Percentiles rank a stretch among this genome's conserved stretches.
Conservation (phyloP, 2,113 vertebrate species). For the Hystrix brachyura region DNA sequence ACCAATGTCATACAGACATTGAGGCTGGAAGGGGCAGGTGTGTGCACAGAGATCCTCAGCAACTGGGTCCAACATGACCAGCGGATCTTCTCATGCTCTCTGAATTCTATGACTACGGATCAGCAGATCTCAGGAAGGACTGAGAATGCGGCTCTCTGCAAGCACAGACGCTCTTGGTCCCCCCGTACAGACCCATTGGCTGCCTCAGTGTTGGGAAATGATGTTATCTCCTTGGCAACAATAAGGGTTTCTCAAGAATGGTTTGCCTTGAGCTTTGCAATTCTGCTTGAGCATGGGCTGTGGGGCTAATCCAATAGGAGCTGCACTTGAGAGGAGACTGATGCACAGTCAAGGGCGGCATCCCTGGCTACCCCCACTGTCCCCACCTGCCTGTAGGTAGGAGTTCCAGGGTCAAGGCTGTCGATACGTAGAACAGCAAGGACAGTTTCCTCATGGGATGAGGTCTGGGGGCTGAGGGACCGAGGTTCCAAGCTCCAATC, state of each 20-base stretch:
- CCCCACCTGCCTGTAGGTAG: neutral
- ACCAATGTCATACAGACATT: neutral
- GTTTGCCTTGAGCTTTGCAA: neutral
- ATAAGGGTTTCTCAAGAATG: neutral
- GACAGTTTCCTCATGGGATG: neutral
- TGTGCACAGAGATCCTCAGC: neutral
- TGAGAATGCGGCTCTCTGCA: neutral
- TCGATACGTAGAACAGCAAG: neutral
- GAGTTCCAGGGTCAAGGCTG: neutral
- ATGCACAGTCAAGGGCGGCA: neutral
- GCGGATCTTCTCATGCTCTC: neutral
- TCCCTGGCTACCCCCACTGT: neutral
- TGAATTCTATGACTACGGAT: neutral
- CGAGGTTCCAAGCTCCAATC: neutral
- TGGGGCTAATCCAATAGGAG: neutral
- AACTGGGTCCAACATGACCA: neutral
- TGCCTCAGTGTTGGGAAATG: neutral
- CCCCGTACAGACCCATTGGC: neutral
- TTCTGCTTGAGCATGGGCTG: neutral
- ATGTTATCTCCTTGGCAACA: constrained; percentile 3
- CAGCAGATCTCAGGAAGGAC: neutral
- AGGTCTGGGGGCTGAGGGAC: neutral
- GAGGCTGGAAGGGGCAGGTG: neutral
- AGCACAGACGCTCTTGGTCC: neutral
- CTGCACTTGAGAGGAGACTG: neutral